Evolutionary conservation across 1,140 invertebrate genomes (phyloP).

Genomic region (Trichomalopsis sarcophagae): DNA sequence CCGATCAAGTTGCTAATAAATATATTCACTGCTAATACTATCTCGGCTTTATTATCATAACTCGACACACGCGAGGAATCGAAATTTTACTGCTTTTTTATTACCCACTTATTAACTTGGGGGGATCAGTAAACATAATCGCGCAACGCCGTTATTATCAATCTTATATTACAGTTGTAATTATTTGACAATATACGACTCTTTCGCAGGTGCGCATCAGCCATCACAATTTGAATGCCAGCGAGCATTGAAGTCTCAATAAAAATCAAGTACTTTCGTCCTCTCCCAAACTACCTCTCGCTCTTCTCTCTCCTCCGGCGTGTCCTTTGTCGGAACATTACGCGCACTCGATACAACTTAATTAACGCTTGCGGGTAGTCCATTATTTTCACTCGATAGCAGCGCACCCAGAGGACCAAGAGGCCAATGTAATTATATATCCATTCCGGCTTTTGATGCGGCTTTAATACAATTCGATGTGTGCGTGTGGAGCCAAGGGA

Average conservation of each 20-base stretch:
- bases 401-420: not conserved
- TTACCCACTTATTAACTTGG: too few species aligned
- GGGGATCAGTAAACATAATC: too few species aligned
- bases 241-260: not conserved
- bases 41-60: too few species aligned
- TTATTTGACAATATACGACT: too few species aligned
- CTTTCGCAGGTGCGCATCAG: too few species aligned
- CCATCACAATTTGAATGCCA: too few species aligned
- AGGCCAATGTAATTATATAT: slow-evolving; percentile 71
- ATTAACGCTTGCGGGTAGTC: slow-evolving; percentile 67
- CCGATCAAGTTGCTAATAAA: too few species aligned
- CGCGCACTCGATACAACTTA: slow-evolving; percentile 68
- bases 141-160: too few species aligned
- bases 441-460: slow-evolving; percentile 70
- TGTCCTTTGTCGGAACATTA: slow-evolving; percentile 35
- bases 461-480: slow-evolving; percentile 66
- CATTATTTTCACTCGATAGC: slow-evolving; percentile 72
- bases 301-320: not conserved
- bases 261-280: not conserved
- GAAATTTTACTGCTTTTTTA: too few species aligned
- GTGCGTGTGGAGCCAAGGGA: not conserved
- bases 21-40: too few species aligned
- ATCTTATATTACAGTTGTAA: too few species aligned
- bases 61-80: too few species aligned
- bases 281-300: not conserved